Conservation (phyloP, 92 coral and sea anemone species). For the Heteractis magnifica region DNA sequence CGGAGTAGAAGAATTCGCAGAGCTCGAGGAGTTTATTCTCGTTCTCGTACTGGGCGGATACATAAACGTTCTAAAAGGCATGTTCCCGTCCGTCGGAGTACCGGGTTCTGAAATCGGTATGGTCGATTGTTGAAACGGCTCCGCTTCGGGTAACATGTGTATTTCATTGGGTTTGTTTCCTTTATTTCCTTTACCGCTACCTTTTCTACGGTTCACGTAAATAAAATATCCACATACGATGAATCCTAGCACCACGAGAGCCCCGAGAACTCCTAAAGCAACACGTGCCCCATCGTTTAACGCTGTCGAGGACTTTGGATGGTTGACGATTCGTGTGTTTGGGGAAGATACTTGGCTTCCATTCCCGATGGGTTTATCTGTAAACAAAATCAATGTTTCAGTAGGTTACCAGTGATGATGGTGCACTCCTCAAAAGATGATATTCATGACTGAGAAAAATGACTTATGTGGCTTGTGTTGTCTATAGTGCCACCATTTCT, state of each 20-base stretch:
- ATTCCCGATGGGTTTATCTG: neutral
- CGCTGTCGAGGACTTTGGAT: neutral
- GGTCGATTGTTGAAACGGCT: conserved; percentile 32
- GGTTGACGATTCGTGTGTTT: neutral
- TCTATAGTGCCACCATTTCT: too few relatives aligned
- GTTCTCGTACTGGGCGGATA: conserved; percentile 61
- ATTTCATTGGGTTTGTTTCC: conserved; percentile 23
- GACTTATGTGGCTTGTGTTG: too few relatives aligned
- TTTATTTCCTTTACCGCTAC: neutral
- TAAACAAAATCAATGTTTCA: neutral
- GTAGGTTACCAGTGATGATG: neutral
- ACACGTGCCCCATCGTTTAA: conserved; percentile 4
- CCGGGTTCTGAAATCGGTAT: conserved; percentile 59
- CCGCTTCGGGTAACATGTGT: conserved; percentile 21
- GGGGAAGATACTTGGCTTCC: neutral
- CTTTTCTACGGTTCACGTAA: conserved; percentile 21
- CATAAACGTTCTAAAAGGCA: conserved; percentile 49
- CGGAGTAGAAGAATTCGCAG: conserved; percentile 80
- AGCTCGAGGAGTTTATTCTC: conserved; percentile 80
- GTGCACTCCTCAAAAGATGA: neutral
- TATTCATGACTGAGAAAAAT: too few relatives aligned
- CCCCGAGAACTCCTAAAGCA: conserved; percentile 35
- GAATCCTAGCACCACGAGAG: conserved; percentile 31
- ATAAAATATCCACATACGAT: conserved; percentile 30
- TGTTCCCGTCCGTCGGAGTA: conserved; percentile 58